phyloP scores from a whole-genome alignment of 2,113 vertebrate species.

The Noctilio leporinus region DNA sequence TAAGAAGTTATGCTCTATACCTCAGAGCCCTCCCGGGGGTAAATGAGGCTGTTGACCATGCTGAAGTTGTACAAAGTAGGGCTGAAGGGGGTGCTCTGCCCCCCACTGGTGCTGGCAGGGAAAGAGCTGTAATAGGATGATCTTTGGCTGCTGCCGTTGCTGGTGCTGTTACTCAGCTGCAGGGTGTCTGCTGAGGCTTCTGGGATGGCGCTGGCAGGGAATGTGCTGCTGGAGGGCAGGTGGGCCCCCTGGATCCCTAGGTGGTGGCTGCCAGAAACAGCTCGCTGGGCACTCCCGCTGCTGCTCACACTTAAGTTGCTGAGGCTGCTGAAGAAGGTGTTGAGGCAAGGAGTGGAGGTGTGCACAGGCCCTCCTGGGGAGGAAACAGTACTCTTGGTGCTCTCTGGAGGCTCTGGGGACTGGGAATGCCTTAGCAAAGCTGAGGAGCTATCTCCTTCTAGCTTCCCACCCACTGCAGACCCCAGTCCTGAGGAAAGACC shows the following conservation, averaged over 20 bases:
- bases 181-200: constrained; percentile 43
- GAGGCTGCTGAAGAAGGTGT: constrained; percentile 93
- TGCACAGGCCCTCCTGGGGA: constrained; percentile 76
- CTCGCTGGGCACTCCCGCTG: constrained; percentile 60
- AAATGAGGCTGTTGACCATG: constrained; percentile 96
- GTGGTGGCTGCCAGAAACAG: constrained; percentile 74
- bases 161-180: neutral
- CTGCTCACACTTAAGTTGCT: constrained; percentile 80
- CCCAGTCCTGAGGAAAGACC: constrained; percentile 68
- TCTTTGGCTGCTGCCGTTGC: constrained; percentile 12
- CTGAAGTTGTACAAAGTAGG: constrained; percentile 91
- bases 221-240: constrained; percentile 74
- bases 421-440: constrained; percentile 84
- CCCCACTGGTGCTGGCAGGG: constrained; percentile 79
- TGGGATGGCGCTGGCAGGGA: constrained; percentile 12
- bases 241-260: constrained; percentile 84
- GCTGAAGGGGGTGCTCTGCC: constrained; percentile 90
- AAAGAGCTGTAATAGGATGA: constrained; percentile 90
- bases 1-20: constrained; percentile 75
- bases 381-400: constrained; percentile 83
- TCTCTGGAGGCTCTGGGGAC: constrained; percentile 83
- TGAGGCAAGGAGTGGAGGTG: constrained; percentile 85
- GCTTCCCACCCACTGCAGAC: constrained; percentile 55
- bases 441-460: constrained; percentile 82
- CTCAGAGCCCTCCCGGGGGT: constrained; percentile 91